Evolutionary conservation across 1,140 invertebrate species (phyloP).

Genomic region (Ylistrum balloti): DNA sequence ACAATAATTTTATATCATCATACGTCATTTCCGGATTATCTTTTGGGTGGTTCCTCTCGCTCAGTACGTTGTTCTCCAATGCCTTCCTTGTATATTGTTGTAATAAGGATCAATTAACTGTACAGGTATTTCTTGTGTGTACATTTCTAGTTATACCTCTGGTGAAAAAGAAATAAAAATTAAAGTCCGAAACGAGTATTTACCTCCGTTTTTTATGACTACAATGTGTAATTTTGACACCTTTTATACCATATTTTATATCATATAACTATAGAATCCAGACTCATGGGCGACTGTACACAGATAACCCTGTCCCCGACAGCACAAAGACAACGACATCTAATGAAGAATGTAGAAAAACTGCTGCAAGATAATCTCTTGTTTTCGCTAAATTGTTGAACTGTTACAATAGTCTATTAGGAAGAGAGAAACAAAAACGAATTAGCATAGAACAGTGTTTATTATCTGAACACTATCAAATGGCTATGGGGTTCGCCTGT

Average conservation of each 20-base stretch:
- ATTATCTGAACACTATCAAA: constrained; percentile 10
- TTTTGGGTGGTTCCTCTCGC: no score
- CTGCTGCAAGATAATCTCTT: not conserved
- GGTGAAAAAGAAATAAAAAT: not conserved
- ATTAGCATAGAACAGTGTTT: not conserved
- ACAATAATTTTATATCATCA: no score
- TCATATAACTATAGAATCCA: not conserved
- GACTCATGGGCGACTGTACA: not conserved
- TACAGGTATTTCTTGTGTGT: no score
- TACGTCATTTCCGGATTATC: no score
- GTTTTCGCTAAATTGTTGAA: not conserved
- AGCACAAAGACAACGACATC: not conserved
- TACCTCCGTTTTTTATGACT: not conserved
- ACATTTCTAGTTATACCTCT: not conserved
- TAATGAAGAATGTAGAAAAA: not conserved
- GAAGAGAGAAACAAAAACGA: not conserved
- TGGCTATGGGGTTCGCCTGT: not conserved
- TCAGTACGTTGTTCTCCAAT: no score
- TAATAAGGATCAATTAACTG: no score
- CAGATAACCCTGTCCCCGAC: not conserved
- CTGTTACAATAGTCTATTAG: not conserved
- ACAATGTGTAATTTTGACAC: constrained; percentile 8
- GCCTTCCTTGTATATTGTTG: no score
- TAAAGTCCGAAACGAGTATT: not conserved
- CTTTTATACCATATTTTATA: not conserved